phyloP scores from a whole-genome alignment of 2,888 invertebrate species.

The Callyntrura guangdongensis region DNA sequence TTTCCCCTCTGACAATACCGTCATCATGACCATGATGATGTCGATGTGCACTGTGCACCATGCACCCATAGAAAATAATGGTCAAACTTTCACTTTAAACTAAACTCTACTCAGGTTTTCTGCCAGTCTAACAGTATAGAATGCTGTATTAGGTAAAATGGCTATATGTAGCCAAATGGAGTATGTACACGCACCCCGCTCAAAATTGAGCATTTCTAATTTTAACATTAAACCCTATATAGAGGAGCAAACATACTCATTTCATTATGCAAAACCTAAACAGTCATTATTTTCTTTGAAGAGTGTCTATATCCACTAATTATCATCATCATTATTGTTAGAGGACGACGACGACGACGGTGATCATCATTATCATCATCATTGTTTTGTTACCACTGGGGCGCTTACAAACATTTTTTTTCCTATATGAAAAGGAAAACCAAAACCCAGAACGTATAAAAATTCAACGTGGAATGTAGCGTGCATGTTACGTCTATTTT shows the following conservation, averaged over 20 bases:
- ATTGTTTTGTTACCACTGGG: not conserved
- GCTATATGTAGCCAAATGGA: not conserved
- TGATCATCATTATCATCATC: constrained; percentile 10
- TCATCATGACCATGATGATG: not conserved
- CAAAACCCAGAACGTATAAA: constrained; percentile 1
- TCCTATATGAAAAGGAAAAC: constrained; percentile 21
- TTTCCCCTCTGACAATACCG: not conserved
- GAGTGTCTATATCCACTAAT: constrained; percentile 46
- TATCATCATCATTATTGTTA: not conserved
- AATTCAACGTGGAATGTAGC: not conserved
- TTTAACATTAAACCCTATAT: constrained; percentile 12
- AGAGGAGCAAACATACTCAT: not conserved
- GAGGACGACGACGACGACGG: not conserved
- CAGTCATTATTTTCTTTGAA: constrained; percentile 40
- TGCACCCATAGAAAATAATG: constrained; percentile 3
- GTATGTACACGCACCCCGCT: not conserved
- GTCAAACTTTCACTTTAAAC: constrained; percentile 64
- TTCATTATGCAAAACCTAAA: constrained; percentile 37
- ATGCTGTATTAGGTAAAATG: not conserved
- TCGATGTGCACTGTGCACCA: too few species aligned
- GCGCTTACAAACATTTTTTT: too few species aligned
- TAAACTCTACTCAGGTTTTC: constrained; percentile 20
- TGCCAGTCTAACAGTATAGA: not conserved
- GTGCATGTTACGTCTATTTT: not conserved
- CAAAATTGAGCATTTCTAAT: constrained; percentile 65